phyloP scores from a whole-genome alignment of 2,888 invertebrate species.

The Netelia inedita region DNA sequence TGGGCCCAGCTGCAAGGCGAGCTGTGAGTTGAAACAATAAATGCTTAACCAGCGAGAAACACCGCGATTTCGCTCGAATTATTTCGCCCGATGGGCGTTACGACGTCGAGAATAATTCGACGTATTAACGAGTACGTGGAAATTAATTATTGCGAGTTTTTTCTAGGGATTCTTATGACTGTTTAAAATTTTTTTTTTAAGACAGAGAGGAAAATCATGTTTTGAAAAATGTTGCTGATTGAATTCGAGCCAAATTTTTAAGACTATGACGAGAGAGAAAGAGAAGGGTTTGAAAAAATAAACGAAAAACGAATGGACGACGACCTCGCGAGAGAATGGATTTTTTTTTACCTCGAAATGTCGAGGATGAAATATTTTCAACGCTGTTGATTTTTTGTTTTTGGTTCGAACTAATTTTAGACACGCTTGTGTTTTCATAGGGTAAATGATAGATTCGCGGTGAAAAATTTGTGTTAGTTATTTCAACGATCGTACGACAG shows the following conservation, averaged over 20 bases:
- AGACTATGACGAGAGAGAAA: not conserved
- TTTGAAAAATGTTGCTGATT: too few relatives aligned
- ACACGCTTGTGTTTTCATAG: not conserved
- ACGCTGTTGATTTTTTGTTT: too few relatives aligned
- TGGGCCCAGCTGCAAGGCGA: conserved; percentile 36
- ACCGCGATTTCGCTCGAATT: conserved; percentile 9
- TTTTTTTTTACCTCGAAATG: too few relatives aligned
- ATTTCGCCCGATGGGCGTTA: not conserved
- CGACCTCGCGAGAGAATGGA: too few relatives aligned
- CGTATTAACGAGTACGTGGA: not conserved
- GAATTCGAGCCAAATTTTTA: too few relatives aligned
- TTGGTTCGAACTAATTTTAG: too few relatives aligned
- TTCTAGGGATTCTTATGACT: not conserved
- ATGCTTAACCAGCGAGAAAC: conserved; percentile 34
- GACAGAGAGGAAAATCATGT: not conserved
- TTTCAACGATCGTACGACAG: conserved; percentile 42
- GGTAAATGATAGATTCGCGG: not conserved
- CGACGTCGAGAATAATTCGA: not conserved
- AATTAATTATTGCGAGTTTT: too few relatives aligned
- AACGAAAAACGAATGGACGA: too few relatives aligned
- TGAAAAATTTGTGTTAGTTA: not conserved
- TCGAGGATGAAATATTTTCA: too few relatives aligned
- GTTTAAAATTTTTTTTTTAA: not conserved
- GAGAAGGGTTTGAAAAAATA: not conserved
- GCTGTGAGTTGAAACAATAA: conserved; percentile 45